A percentile compares a stretch with the other conserved stretches of the same genome.
Conservation (phyloP, 2,113 vertebrate genomes). For the Hemiscyllium ocellatum region DNA sequence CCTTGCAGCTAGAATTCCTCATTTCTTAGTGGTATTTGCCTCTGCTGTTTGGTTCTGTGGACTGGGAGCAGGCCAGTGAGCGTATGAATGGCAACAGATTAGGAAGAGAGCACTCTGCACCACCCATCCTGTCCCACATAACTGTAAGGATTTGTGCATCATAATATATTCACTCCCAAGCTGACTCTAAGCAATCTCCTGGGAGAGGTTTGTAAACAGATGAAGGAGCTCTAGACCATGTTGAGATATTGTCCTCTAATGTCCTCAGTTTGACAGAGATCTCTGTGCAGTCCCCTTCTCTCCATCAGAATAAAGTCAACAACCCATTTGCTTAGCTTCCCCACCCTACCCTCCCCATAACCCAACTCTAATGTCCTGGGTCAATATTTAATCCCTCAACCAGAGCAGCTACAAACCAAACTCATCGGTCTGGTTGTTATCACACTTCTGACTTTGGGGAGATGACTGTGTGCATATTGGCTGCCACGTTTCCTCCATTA, state of each 20-base stretch:
- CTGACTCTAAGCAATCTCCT: no score
- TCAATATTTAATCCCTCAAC: background rate
- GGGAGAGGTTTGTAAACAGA: no score
- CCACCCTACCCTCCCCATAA: background rate
- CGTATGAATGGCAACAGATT: background rate
- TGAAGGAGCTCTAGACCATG: no score
- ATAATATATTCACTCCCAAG: no score
- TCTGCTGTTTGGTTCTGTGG: background rate
- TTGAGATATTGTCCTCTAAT: background rate
- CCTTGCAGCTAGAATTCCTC: background rate
- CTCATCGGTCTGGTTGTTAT: background rate
- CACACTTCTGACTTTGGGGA: background rate
- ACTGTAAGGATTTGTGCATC: background rate
- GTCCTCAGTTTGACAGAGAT: background rate
- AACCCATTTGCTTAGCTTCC: no score
- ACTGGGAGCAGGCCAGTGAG: background rate
- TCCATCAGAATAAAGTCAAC: no score
- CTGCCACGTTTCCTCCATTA: background rate
- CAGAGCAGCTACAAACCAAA: no score
- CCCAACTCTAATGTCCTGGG: background rate
- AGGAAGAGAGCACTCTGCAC: background rate
- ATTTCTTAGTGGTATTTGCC: background rate
- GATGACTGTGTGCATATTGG: background rate
- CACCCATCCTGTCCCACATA: background rate
- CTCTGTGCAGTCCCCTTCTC: background rate